Percentiles rank a stretch among this genome's conserved stretches.
Conservation (phyloP, 2,888 invertebrate species). For the Rambutsinella grinnellia region DNA sequence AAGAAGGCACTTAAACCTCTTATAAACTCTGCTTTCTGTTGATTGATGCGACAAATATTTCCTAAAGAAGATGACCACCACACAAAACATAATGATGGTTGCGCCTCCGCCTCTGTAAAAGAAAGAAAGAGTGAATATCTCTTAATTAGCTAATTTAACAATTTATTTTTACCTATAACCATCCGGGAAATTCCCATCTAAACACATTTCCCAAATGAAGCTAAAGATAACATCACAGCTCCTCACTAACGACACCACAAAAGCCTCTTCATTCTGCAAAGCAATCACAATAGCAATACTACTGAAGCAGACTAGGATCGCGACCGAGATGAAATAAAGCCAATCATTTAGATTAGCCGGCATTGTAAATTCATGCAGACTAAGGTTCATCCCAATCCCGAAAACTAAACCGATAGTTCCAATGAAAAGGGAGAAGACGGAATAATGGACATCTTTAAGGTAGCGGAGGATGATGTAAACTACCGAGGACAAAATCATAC, state of each 20-base stretch:
- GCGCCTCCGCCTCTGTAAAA: constrained; percentile 53
- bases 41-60: constrained; percentile 55
- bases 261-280: constrained; percentile 61
- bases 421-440: constrained; percentile 34
- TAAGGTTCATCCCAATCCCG: constrained; percentile 16
- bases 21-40: constrained; percentile 20
- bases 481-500: constrained; percentile 30
- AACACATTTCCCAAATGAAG: constrained; percentile 58
- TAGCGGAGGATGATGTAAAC: constrained; percentile 37
- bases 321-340: constrained; percentile 4
- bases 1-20: too few relatives aligned
- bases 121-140: neutral
- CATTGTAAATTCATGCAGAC: neutral
- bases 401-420: constrained; percentile 20
- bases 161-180: constrained; percentile 36
- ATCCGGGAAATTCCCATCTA: constrained; percentile 47
- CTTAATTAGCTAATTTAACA: neutral
- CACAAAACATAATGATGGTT: constrained; percentile 53
- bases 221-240: constrained; percentile 57
- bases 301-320: constrained; percentile 16
- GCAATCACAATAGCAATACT: constrained; percentile 54
- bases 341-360: neutral
- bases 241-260: constrained; percentile 57
- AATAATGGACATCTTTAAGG: constrained; percentile 42
- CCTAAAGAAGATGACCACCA: constrained; percentile 52